These are phyloP conservation scores for Archocentrus centrarchus DNA, from an alignment of 2,113 vertebrate genomes.

Conservation along the genomic window DNA sequence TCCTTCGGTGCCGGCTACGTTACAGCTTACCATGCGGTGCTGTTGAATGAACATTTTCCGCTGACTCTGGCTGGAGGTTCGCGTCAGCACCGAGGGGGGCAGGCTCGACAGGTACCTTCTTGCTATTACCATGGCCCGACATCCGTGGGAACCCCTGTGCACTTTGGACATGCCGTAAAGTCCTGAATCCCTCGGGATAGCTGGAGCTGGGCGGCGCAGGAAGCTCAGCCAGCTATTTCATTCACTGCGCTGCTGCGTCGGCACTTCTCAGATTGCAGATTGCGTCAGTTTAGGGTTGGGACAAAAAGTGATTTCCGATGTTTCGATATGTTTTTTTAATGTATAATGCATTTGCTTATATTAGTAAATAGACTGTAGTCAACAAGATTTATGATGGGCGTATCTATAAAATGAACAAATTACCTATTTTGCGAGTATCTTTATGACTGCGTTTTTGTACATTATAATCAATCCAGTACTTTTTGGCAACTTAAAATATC, in stretches of 20 bases:
- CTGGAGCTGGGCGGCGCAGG: background rate
- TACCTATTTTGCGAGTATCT: too few relatives aligned
- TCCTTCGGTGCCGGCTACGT: conserved; percentile 32
- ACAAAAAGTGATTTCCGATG: too few relatives aligned
- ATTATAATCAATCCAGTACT: too few relatives aligned
- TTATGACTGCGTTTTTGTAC: too few relatives aligned
- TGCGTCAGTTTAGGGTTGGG: background rate
- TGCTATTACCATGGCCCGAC: conserved; percentile 71
- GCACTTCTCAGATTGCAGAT: conserved; percentile 43
- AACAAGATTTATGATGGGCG: too few relatives aligned
- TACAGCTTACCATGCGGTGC: conserved; percentile 52
- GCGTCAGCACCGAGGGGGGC: background rate
- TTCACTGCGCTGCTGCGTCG: conserved; percentile 8
- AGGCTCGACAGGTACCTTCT: conserved; percentile 68
- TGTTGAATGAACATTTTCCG: conserved; percentile 33
- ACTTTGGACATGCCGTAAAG: conserved; percentile 58
- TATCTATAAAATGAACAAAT: too few relatives aligned
- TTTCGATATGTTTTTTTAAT: too few relatives aligned
- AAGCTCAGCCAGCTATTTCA: background rate
- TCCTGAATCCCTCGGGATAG: background rate
- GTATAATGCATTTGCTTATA: too few relatives aligned
- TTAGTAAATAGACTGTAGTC: too few relatives aligned
- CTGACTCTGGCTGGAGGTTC: conserved; percentile 19
- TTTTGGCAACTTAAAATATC: too few relatives aligned
- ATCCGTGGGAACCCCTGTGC: conserved; percentile 63